These are phyloP conservation scores for Rhodinocichla rosea DNA, from an alignment of 2,113 vertebrate species.

Conservation along the genomic window DNA sequence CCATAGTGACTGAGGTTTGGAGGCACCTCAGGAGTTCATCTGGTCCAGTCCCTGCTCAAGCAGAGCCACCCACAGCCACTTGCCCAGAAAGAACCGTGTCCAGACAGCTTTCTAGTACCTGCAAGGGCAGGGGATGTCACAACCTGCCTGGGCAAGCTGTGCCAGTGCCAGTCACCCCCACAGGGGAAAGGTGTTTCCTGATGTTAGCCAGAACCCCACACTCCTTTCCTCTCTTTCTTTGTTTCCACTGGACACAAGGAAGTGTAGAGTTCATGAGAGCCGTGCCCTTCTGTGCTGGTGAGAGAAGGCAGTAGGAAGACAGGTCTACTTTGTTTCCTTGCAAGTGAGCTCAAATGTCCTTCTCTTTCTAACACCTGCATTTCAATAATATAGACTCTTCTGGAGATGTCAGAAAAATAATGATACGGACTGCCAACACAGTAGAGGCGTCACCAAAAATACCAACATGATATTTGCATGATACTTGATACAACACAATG, in stretches of 20 bases:
- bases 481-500: neutral
- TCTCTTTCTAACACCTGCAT: neutral
- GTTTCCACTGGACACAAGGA: neutral
- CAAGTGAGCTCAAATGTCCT: neutral
- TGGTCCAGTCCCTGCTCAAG: neutral
- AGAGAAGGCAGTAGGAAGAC: neutral
- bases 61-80: neutral
- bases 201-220: neutral
- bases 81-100: neutral
- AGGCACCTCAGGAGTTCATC: neutral
- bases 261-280: neutral
- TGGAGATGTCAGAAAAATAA: neutral
- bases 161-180: neutral
- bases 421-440: neutral
- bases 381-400: neutral
- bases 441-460: neutral
- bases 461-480: neutral
- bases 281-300: neutral
- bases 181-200: neutral
- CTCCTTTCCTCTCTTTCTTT: neutral
- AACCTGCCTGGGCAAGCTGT: neutral
- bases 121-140: neutral
- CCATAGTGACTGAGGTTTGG: neutral
- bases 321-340: neutral
- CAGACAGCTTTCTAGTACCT: neutral